Percentiles rank a stretch among this genome's conserved stretches.
These are phyloP conservation scores for Varroa destructor DNA, from an alignment of 1,140 invertebrate genomes.

Conservation along the genomic window DNA sequence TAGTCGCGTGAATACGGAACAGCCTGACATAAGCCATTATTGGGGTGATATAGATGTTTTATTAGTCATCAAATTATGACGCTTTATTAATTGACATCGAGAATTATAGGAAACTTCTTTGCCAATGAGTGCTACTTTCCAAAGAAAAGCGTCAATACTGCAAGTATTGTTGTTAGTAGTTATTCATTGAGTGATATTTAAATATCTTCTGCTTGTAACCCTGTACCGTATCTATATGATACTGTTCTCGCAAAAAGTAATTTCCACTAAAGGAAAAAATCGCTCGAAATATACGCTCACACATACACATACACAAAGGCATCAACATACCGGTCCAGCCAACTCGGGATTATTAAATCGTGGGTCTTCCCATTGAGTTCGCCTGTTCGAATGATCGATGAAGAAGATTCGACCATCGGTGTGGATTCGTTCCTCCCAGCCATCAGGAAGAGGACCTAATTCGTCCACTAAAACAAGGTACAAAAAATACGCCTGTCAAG, in stretches of 20 bases:
- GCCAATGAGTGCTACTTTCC: too few species aligned
- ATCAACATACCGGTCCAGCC: constrained; percentile 64
- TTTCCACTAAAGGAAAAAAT: too few species aligned
- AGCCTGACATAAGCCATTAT: constrained; percentile 49
- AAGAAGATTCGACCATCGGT: constrained; percentile 92
- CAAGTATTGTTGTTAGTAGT: too few species aligned
- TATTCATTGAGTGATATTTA: too few species aligned
- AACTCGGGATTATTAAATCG: constrained; percentile 87
- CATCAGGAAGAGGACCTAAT: constrained; percentile 78
- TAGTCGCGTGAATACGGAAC: constrained; percentile 96
- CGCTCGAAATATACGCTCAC: not conserved
- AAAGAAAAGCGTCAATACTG: too few species aligned
- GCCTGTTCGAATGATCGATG: constrained; percentile 91
- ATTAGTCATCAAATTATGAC: not conserved
- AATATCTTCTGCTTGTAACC: too few species aligned
- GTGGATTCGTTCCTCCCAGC: constrained; percentile 94
- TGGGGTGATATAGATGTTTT: not conserved
- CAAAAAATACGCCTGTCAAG: constrained; percentile 36
- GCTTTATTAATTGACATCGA: too few species aligned
- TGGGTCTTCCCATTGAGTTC: constrained; percentile 98
- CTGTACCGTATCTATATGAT: too few species aligned
- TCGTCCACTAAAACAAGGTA: constrained; percentile 52
- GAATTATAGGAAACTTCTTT: too few species aligned
- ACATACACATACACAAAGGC: not conserved
- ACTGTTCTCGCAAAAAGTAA: too few species aligned